Conservation (phyloP, 2,888 invertebrate genomes). For the Auanema freiburgensis region DNA sequence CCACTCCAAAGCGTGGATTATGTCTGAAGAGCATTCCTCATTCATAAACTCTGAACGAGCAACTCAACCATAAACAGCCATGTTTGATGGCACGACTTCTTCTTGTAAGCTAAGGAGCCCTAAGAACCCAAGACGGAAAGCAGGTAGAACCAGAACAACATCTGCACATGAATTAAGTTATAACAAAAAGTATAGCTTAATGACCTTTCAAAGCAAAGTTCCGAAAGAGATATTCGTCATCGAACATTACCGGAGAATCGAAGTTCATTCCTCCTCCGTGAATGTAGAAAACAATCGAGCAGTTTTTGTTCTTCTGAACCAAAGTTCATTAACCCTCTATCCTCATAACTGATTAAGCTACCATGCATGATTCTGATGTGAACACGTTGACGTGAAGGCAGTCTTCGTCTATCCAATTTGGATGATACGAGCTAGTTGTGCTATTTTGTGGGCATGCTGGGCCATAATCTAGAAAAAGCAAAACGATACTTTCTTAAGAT, state of each 20-base stretch:
- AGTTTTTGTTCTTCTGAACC: conserved; percentile 20
- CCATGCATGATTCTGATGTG: conserved; percentile 41
- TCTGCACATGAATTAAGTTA: conserved; percentile 15
- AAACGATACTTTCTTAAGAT: neutral
- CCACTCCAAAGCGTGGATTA: conserved; percentile 8
- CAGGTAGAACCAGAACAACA: conserved; percentile 45
- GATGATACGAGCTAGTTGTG: conserved; percentile 37
- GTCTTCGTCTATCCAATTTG: conserved; percentile 52
- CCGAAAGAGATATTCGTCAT: conserved; percentile 41
- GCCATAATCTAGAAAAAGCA: conserved; percentile 32
- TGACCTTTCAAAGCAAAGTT: conserved; percentile 28
- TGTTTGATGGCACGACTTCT: conserved; percentile 31
- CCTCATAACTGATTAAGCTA: conserved; percentile 6
- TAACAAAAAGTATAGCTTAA: neutral
- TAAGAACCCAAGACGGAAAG: conserved; percentile 46
- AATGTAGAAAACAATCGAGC: conserved; percentile 50
- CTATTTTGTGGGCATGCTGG: conserved; percentile 53
- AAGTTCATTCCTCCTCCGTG: conserved; percentile 55
- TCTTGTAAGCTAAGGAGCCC: conserved; percentile 39
- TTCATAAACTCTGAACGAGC: neutral
- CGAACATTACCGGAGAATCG: conserved; percentile 58
- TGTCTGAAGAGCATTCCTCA: conserved; percentile 9
- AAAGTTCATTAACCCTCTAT: neutral
- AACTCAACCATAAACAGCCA: conserved; percentile 38
- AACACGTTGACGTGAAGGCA: conserved; percentile 53